Conservation (phyloP, 2,888 invertebrate species). For the Hyalella azteca region DNA sequence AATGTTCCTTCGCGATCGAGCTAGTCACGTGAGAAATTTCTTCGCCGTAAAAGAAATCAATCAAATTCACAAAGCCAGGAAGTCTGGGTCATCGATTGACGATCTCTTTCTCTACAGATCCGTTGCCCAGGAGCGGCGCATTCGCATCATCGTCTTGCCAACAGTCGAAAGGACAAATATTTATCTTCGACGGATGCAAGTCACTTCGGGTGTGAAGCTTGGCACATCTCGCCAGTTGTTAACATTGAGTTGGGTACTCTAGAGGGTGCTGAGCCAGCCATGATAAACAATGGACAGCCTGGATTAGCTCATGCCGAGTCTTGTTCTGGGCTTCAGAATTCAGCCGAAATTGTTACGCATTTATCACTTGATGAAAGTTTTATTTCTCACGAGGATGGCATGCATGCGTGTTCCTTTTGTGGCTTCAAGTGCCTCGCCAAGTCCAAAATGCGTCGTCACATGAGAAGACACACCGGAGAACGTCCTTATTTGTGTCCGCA, state of each 20-base stretch:
- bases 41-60: no score
- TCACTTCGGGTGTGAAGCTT: no score
- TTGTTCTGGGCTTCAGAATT: neutral
- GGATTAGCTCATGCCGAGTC: neutral
- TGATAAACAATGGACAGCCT: neutral
- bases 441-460: constrained; percentile 39
- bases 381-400: neutral
- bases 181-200: neutral
- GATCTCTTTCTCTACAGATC: constrained; percentile 13
- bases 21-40: no score
- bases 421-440: neutral
- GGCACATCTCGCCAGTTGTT: no score
- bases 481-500: constrained; percentile 47
- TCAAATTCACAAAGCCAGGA: no score
- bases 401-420: constrained; percentile 1
- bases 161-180: no score
- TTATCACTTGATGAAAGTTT: neutral
- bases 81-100: constrained; percentile 26
- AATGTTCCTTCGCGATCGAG: no score
- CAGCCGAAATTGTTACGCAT: neutral
- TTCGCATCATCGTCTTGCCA: no score
- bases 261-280: no score
- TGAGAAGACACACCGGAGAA: constrained; percentile 50
- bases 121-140: neutral
- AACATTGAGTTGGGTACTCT: no score